Percentiles rank a stretch among this genome's conserved stretches.
These are phyloP conservation scores for Beris chalybata DNA, from an alignment of 2,888 invertebrate species.

Conservation along the genomic window DNA sequence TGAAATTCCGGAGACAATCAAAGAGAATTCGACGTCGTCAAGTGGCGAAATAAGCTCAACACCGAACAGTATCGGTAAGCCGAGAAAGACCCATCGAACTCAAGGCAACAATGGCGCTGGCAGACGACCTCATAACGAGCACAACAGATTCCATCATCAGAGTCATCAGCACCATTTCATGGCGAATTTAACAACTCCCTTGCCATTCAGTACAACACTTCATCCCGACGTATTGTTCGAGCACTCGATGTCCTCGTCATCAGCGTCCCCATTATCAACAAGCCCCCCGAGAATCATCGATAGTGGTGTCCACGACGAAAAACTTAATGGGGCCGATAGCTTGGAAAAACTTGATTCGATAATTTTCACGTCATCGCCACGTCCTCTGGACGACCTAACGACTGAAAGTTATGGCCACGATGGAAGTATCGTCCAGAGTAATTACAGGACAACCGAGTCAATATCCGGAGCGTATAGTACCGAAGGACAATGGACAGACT, in stretches of 20 bases:
- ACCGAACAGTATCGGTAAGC: conserved; percentile 7
- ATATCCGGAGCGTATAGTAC: conserved; percentile 2
- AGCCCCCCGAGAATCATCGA: conserved; percentile 4
- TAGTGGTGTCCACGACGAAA: conserved; percentile 10
- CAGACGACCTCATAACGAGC: conserved; percentile 36
- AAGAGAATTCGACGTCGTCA: conserved; percentile 17
- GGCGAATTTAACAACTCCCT: conserved; percentile 29
- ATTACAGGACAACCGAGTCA: conserved; percentile 18
- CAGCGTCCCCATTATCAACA: background rate
- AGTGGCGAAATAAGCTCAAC: conserved; percentile 8
- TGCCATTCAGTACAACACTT: background rate
- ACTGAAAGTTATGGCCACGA: conserved; percentile 23
- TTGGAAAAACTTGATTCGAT: conserved; percentile 14
- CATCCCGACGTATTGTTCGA: background rate
- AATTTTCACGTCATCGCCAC: background rate
- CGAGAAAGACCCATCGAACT: conserved; percentile 28
- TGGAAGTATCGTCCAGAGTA: conserved; percentile 1
- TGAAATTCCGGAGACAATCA: conserved; percentile 41
- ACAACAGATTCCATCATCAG: conserved; percentile 31
- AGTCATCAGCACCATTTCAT: conserved; percentile 23
- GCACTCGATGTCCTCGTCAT: background rate
- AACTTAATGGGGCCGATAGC: conserved; percentile 44
- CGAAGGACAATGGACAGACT: conserved; percentile 32
- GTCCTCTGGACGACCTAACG: background rate
- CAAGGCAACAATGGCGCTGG: conserved; percentile 4